phyloP scores from a whole-genome alignment of 2,113 vertebrate species.

The Urocolius indicus region DNA sequence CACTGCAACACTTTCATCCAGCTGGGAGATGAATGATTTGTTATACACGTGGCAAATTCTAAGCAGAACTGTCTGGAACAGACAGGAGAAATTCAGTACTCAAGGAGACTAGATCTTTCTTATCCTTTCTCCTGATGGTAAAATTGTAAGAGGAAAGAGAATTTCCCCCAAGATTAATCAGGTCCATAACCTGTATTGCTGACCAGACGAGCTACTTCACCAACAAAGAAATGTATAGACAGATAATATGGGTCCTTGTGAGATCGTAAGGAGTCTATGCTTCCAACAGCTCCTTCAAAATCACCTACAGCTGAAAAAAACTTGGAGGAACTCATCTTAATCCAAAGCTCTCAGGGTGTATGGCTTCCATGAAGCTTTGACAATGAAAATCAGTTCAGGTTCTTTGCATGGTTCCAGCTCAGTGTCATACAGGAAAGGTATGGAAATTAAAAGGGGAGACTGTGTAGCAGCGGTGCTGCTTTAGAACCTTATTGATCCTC shows the following conservation, averaged over 20 bases:
- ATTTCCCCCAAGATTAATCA: background rate
- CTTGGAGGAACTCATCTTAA: background rate
- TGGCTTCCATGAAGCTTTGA: background rate
- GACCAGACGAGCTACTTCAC: background rate
- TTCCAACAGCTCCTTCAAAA: background rate
- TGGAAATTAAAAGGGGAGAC: background rate
- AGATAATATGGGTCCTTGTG: background rate
- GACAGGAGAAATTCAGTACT: background rate
- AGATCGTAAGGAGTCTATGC: background rate
- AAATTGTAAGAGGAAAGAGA: background rate
- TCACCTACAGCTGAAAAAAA: background rate
- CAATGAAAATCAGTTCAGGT: background rate
- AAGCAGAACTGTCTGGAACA: background rate
- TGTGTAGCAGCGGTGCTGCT: background rate
- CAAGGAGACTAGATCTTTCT: background rate
- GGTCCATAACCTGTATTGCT: background rate
- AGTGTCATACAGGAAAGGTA: accelerated
- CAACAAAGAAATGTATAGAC: background rate
- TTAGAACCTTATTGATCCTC: background rate
- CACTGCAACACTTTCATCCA: background rate
- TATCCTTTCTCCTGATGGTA: background rate
- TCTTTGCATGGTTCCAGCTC: background rate
- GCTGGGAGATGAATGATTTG: background rate
- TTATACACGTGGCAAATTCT: background rate
- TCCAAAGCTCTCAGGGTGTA: background rate